Evolutionary conservation across 2,888 invertebrate genomes (phyloP).

Genomic region (Drosophila parthenogenetica): DNA sequence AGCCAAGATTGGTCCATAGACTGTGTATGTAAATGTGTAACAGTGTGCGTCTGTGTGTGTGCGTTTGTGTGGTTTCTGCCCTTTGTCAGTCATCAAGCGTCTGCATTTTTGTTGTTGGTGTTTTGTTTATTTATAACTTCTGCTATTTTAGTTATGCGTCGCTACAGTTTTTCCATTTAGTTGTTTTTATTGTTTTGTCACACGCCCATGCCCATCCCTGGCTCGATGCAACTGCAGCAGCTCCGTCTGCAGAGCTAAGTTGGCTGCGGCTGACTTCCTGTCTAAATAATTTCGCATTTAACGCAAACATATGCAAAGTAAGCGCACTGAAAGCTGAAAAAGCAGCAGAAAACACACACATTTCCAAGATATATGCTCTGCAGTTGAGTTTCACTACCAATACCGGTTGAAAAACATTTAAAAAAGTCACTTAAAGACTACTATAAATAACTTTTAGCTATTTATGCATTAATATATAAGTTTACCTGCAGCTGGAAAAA

Average conservation of each 20-base stretch:
- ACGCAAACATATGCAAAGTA: conserved; percentile 59
- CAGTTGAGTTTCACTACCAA: neutral
- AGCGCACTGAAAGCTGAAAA: conserved; percentile 13
- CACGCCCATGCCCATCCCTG: conserved; percentile 25
- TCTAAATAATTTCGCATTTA: conserved; percentile 67
- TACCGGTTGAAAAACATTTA: neutral
- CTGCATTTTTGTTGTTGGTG: conserved; percentile 66
- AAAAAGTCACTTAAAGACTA: neutral
- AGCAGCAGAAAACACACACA: neutral
- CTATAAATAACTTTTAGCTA: neutral
- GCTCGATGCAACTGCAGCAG: conserved; percentile 22
- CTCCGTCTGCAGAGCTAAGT: conserved; percentile 3
- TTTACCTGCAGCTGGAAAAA: conserved; percentile 5
- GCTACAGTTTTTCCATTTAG: conserved; percentile 52
- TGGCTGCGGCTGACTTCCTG: conserved; percentile 67
- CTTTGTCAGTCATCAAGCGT: conserved; percentile 62
- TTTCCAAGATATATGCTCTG: conserved; percentile 3
- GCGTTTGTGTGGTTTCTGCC: conserved; percentile 21
- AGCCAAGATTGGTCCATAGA: too few species aligned
- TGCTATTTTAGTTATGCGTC: conserved; percentile 63
- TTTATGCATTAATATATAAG: neutral
- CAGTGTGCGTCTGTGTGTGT: too few species aligned
- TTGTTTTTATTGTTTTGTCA: conserved; percentile 52
- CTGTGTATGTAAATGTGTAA: too few species aligned
- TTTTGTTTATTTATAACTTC: conserved; percentile 65